Base-by-base conservation (phyloP, 2,888 invertebrate genomes). In the Arge pagana region DNA sequence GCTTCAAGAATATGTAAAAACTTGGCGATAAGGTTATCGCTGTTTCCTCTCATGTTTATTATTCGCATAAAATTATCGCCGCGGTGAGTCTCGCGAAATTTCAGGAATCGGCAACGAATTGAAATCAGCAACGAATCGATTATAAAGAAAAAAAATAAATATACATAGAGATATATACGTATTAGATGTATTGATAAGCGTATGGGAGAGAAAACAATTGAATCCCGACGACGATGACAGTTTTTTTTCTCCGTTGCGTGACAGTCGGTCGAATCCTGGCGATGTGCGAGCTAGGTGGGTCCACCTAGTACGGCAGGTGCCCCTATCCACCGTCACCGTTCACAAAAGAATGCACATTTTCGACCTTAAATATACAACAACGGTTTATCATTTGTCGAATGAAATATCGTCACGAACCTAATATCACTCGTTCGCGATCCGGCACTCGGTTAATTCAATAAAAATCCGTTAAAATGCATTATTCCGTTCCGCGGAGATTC, bases 401-500 rank as follows among this genome's bases (percentile, higher is more conserved):
- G 13, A 3, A 11, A 16, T 15, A 15, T 40, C 16, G 16, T 26
- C 50, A 67, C 70, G 50, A 62, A 68, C 67, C 63, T 61, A 63
- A 59, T 61, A 61, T 57, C 57, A 59, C 58, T 56, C 13, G 60
- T 49, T 63, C 61, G 58, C 57, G 60, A 60, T 61, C 59, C 63
- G 66, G 62, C 62, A 66, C 65, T 65, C 54, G 41, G 58, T 68
- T 66, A 63, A 57, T 61, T 40, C 48, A 59, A 61, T 66, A 65
- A 65, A 66, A 30, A 68, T 57, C 56, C n/a, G n/a, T 59, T 58
- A 63, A 68, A 67, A 65, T 62, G 58, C 66, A 68, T 69, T 62
- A 60, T 64, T 60, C 54, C 58, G 55, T 57, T 57, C 60, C 62
- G 60, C 55, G 61, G 61, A 64, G n/a, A n/a, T n/a, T 55, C 53